phyloP scores from a whole-genome alignment of 1,140 invertebrate genomes.

The Listronotus bonariensis region DNA sequence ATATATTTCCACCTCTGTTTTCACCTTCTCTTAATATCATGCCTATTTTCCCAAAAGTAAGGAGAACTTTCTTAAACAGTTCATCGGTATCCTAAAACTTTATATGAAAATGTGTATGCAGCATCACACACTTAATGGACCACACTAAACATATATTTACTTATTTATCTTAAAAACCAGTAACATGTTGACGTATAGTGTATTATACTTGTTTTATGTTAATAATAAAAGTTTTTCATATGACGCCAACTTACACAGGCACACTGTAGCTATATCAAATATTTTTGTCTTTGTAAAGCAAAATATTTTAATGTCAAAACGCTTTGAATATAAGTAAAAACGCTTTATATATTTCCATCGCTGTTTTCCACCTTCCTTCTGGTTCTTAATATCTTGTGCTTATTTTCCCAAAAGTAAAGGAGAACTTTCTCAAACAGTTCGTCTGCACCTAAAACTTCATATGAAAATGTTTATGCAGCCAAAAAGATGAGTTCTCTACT shows the following conservation, averaged over 20 bases:
- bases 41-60: background rate
- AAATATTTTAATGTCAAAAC: too few species aligned
- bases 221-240: too few species aligned
- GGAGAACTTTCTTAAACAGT: too few species aligned
- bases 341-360: background rate
- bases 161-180: too few species aligned
- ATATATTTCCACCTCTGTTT: background rate
- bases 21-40: background rate
- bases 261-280: too few species aligned
- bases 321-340: too few species aligned
- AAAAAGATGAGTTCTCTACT: constrained; percentile 3
- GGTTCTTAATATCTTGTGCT: background rate
- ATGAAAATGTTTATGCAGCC: constrained; percentile 13
- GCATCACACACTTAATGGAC: too few species aligned
- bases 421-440: constrained; percentile 4
- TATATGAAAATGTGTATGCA: constrained; percentile 15
- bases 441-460: constrained; percentile 8
- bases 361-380: background rate
- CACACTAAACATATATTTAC: too few species aligned
- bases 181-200: too few species aligned
- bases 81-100: background rate
- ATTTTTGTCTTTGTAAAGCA: too few species aligned
- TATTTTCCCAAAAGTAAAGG: constrained; percentile 1
- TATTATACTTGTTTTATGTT: too few species aligned
- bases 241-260: too few species aligned